Percentiles rank a stretch among this genome's conserved stretches.
These are phyloP conservation scores for Panthera leo DNA, from an alignment of 2,113 vertebrate genomes.

Conservation along the genomic window DNA sequence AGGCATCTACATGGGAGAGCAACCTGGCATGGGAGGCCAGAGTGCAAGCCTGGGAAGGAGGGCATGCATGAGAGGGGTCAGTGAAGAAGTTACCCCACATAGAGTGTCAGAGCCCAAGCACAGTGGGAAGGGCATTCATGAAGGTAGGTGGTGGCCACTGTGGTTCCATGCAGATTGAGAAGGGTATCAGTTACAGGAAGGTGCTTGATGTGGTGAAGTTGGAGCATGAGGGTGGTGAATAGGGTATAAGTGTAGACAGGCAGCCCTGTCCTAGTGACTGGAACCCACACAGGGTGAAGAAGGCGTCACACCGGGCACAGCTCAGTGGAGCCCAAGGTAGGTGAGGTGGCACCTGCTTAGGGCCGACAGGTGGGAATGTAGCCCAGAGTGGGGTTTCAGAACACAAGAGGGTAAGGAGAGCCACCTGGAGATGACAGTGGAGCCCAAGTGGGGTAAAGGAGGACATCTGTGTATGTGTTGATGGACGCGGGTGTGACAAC, in stretches of 20 bases:
- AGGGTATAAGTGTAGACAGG: neutral
- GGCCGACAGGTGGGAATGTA: neutral
- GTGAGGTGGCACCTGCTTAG: neutral
- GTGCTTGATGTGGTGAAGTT: neutral
- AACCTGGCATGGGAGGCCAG: neutral
- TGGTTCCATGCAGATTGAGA: neutral
- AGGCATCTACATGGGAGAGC: neutral
- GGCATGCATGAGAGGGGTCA: accelerated
- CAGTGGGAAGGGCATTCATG: neutral
- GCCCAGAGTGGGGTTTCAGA: neutral
- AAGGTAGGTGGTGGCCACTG: neutral
- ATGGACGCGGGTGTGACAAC: neutral
- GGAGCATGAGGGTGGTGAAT: neutral
- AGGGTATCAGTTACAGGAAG: neutral
- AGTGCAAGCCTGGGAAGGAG: neutral
- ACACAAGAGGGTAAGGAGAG: neutral
- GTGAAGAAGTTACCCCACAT: no score
- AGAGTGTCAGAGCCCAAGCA: neutral
- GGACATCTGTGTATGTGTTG: neutral
- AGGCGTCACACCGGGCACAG: neutral
- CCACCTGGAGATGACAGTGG: neutral
- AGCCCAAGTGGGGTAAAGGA: neutral
- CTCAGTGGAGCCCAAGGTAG: neutral
- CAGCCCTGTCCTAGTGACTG: no score
- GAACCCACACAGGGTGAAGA: neutral